Evolutionary conservation across 2,888 invertebrate species (phyloP), one percentile per base, ranked within the genome.

Genomic region (Conistra vaccinii): DNA sequence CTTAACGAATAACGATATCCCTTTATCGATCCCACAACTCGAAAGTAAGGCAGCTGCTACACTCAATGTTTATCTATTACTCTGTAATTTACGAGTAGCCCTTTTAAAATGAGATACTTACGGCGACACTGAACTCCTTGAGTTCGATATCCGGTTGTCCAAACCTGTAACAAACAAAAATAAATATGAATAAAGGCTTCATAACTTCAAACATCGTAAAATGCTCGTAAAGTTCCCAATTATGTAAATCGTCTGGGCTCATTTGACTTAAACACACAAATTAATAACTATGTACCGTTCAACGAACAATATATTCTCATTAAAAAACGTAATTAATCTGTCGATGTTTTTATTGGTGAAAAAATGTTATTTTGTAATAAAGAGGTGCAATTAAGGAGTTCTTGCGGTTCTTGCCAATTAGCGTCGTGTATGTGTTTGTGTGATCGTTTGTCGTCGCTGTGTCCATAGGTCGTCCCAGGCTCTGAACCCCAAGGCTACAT

Each of bases 141-240:
- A 89, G 94, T 97, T 93, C 91, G 95, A 87, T 96, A 96, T 95
- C 95, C 95, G 96, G 90, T 95, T 96, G 91, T 96, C 96, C 81
- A 95, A 90, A 90, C 94, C 96, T 96, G 95, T 84, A 93, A 94
- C 88, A 86, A 88, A 89, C 86, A 87, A 84, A 78, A 69, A 76
- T 51, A 80, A 80, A 71, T 73, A 63, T 81, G 75, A 51, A 72
- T 66, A 73, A 81, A 74, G 6, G 26, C 42, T 71, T 65, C 35
- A 77, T 69, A 80, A 51, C 60, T 71, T 65, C 51, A 78, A 82
- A 87, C 58, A 74, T 69, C 72, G 53, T 67, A 71, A 76, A 81
- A 42, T 35, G 14, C 12, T 69, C 63, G 81, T 81, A 76, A 81
- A 81, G 45, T 45, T 53, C 32, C 26, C 71, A 81, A 85, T 81